Conservation (phyloP, 2,797 vertebrate genomes). For the Eulemur rubriventer region DNA sequence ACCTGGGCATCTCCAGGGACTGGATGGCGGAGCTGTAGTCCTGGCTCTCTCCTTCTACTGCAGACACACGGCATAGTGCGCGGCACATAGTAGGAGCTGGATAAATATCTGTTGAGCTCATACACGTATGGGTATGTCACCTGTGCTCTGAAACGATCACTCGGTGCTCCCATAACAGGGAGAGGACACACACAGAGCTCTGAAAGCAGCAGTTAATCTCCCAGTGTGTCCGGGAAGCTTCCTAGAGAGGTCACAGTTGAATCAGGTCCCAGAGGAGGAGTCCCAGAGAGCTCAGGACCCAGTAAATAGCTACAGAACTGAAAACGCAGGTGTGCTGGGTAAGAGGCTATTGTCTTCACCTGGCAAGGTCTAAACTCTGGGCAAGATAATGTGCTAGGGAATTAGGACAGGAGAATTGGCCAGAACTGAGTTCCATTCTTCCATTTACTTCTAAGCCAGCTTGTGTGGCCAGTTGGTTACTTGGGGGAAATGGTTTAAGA, state of each 20-base stretch:
- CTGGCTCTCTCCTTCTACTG: not conserved
- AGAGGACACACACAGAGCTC: not conserved
- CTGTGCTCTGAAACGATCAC: rapidly evolving
- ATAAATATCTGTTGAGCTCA: not conserved
- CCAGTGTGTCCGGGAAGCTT: not conserved
- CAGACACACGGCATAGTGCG: rapidly evolving
- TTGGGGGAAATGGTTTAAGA: not conserved
- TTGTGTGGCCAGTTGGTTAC: not conserved
- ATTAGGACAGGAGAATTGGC: not conserved
- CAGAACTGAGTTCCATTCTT: not conserved
- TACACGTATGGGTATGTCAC: too few relatives aligned
- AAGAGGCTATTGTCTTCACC: not conserved
- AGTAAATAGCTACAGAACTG: not conserved
- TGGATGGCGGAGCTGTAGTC: not conserved
- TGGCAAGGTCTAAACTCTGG: not conserved
- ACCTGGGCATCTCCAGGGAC: not conserved
- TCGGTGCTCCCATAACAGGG: rapidly evolving
- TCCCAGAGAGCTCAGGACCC: not conserved
- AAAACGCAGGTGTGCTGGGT: not conserved
- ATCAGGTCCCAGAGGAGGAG: not conserved
- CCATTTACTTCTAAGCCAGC: not conserved
- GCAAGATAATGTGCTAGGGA: rapidly evolving
- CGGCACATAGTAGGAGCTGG: rapidly evolving
- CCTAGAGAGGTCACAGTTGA: not conserved
- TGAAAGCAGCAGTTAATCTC: not conserved